A percentile compares a stretch with the other conserved stretches of the same genome.
These are phyloP conservation scores for Cecidostiba fungosa DNA, from an alignment of 2,888 invertebrate genomes.

Conservation along the genomic window DNA sequence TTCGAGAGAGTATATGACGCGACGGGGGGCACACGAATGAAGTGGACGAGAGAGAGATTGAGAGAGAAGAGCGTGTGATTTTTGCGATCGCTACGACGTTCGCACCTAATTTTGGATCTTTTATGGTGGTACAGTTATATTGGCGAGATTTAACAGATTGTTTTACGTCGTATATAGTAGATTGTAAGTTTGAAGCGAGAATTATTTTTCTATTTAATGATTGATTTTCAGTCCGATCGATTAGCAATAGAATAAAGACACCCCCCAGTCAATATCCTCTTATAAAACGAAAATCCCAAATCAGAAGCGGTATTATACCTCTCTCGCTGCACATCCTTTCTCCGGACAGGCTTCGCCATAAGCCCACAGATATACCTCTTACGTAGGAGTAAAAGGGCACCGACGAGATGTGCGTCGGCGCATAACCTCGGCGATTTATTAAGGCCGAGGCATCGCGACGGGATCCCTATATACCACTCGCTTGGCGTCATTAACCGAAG, in stretches of 20 bases:
- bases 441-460: not conserved
- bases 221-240: too few relatives aligned
- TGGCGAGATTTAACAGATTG: not conserved
- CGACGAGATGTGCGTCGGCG: not conserved
- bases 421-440: constrained; percentile 23
- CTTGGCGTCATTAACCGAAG: constrained; percentile 1
- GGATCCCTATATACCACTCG: not conserved
- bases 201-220: too few relatives aligned
- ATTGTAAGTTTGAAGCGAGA: not conserved
- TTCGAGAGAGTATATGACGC: constrained; percentile 36
- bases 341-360: not conserved
- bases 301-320: too few relatives aligned
- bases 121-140: not conserved
- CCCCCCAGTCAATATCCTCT: too few relatives aligned
- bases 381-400: constrained; percentile 10
- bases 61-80: constrained; percentile 16
- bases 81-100: constrained; percentile 6
- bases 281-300: too few relatives aligned
- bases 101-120: constrained; percentile 10
- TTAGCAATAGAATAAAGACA: too few relatives aligned
- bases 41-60: not conserved
- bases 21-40: constrained; percentile 31
- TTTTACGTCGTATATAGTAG: not conserved
- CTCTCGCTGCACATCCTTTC: not conserved
- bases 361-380: not conserved